Conservation (phyloP, 2,797 vertebrate species). For the Molossus molossus region DNA sequence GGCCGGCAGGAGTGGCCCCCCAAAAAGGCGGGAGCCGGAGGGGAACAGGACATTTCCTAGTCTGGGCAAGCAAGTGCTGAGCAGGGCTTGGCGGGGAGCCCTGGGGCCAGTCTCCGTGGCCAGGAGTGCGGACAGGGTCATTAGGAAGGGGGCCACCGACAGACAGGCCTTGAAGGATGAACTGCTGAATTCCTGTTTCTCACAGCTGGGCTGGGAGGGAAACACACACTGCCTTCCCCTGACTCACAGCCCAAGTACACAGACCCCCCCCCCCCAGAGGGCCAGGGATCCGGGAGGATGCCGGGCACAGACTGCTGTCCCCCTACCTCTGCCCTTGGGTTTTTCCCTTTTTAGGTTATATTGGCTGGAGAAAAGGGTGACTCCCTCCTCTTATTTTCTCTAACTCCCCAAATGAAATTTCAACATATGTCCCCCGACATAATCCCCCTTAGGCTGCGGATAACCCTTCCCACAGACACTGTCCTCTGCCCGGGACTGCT, state of each 20-base stretch:
- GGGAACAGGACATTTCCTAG: background rate
- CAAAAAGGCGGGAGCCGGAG: background rate
- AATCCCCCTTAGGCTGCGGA: slow-evolving; percentile 81
- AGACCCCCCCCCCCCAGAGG: background rate
- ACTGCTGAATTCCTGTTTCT: background rate
- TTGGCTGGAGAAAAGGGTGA: slow-evolving; percentile 45
- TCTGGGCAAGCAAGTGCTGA: background rate
- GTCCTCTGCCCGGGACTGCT: slow-evolving; percentile 52
- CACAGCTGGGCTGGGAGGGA: rapidly evolving
- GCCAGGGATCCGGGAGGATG: background rate
- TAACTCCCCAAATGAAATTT: slow-evolving; percentile 83
- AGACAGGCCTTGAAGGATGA: background rate
- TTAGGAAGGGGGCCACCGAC: background rate
- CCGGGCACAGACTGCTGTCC: background rate
- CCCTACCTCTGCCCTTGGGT: background rate
- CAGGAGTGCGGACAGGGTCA: background rate
- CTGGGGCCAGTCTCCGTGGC: background rate
- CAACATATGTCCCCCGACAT: slow-evolving; percentile 81
- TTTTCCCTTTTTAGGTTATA: slow-evolving; percentile 68
- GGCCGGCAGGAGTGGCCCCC: background rate
- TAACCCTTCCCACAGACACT: slow-evolving; percentile 80
- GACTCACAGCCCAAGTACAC: background rate
- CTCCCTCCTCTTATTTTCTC: slow-evolving; percentile 65
- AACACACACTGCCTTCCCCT: background rate
- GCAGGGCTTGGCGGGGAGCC: background rate